Evolutionary conservation across 2,113 vertebrate species (phyloP).

Genomic region (Podarcis raffonei): DNA sequence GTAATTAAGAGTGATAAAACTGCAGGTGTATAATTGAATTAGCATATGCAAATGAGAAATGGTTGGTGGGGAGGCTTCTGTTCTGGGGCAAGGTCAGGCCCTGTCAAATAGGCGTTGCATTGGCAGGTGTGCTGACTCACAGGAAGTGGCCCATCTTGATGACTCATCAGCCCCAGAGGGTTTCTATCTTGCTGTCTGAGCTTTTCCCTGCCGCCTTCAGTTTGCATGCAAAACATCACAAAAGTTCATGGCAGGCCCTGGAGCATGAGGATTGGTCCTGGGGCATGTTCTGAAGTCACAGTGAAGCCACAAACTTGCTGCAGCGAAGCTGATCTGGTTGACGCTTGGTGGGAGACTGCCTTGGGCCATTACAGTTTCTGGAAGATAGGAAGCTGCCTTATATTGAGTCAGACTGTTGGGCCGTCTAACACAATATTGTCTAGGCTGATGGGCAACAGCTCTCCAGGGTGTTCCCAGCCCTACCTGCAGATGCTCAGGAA

Average conservation of each 20-base stretch:
- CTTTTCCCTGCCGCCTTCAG: background rate
- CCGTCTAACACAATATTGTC: too few species aligned
- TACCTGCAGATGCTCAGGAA: too few species aligned
- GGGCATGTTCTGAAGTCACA: too few species aligned
- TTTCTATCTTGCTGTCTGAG: background rate
- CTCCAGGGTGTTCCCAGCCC: too few species aligned
- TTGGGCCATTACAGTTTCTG: too few species aligned
- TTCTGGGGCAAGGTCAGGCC: background rate
- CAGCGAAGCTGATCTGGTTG: background rate
- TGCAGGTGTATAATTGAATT: background rate
- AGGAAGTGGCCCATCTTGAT: background rate
- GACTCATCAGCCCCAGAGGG: background rate
- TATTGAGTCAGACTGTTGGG: too few species aligned
- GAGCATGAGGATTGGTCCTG: background rate
- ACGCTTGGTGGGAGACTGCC: too few species aligned
- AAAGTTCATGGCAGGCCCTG: background rate
- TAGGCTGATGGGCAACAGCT: too few species aligned
- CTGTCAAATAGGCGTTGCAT: background rate
- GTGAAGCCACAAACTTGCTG: background rate
- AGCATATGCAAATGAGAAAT: background rate
- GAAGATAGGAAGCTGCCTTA: too few species aligned
- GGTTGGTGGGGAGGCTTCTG: background rate
- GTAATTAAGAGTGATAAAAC: background rate
- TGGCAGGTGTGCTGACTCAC: background rate
- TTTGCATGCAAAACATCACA: background rate